A percentile compares a stretch with the other conserved stretches of the same genome.
Evolutionary conservation across 2,888 invertebrate genomes (phyloP).

Genomic region (Pristionchus fissidentatus): DNA sequence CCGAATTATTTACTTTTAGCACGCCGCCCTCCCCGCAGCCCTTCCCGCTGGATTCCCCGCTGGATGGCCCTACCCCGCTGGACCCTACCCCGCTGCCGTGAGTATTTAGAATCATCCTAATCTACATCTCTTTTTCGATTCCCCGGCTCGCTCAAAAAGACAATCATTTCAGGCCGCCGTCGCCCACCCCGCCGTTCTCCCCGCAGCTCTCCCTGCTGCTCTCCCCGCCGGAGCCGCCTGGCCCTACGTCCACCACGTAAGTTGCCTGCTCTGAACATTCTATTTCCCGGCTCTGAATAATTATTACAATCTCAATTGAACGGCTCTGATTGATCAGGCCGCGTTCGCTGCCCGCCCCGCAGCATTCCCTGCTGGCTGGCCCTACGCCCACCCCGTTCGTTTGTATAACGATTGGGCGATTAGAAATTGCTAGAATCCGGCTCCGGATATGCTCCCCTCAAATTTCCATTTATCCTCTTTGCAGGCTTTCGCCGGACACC

Average conservation of each 20-base stretch:
- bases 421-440: background rate
- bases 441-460: background rate
- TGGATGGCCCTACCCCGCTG: background rate
- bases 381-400: conserved; percentile 21
- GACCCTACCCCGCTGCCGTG: too few relatives aligned
- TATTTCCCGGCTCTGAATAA: background rate
- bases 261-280: background rate
- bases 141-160: too few relatives aligned
- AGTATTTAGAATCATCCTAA: too few relatives aligned
- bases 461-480: background rate
- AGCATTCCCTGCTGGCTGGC: conserved; percentile 35
- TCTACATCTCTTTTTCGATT: too few relatives aligned
- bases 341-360: background rate
- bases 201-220: conserved; percentile 8
- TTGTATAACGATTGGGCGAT: conserved; percentile 27
- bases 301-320: background rate
- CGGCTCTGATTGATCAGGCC: conserved; percentile 1
- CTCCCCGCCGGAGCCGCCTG: background rate
- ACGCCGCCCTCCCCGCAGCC: background rate
- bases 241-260: conserved; percentile 11
- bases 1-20: background rate
- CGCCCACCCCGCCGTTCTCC: background rate
- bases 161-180: too few relatives aligned
- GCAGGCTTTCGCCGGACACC: conserved; percentile 29
- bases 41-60: conserved; percentile 12